Percentiles rank a stretch among this genome's conserved stretches.
Conservation (phyloP, 2,113 vertebrate species). For the Agelaius phoeniceus region DNA sequence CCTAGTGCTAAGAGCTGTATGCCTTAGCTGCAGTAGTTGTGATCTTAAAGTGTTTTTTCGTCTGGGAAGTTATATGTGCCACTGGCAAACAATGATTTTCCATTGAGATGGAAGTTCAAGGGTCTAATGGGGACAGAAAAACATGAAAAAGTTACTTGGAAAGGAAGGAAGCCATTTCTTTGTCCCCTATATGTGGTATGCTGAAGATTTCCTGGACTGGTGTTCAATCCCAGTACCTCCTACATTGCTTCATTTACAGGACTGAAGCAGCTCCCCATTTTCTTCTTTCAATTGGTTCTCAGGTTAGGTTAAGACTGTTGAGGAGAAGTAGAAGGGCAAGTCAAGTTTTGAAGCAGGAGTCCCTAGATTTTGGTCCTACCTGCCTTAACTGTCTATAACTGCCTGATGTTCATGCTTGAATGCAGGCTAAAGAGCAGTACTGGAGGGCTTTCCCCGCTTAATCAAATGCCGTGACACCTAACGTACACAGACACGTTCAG, state of each 20-base stretch:
- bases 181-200: not conserved
- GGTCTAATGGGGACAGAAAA: not conserved
- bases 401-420: not conserved
- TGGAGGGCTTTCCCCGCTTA: not conserved
- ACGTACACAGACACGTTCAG: not conserved
- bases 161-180: not conserved
- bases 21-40: not conserved
- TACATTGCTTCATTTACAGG: not conserved
- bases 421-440: not conserved
- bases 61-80: not conserved
- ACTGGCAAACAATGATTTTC: not conserved
- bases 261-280: not conserved
- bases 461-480: not conserved
- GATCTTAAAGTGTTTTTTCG: fast-evolving
- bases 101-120: not conserved
- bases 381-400: not conserved
- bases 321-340: not conserved
- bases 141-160: not conserved
- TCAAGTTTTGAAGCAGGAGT: not conserved
- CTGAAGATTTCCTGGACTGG: not conserved
- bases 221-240: not conserved
- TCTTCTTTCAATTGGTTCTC: not conserved
- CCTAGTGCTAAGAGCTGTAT: not conserved
- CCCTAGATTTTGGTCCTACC: not conserved
- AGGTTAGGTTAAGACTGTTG: not conserved